phyloP scores from a whole-genome alignment of 2,113 vertebrate species.

The Apodemus sylvaticus region DNA sequence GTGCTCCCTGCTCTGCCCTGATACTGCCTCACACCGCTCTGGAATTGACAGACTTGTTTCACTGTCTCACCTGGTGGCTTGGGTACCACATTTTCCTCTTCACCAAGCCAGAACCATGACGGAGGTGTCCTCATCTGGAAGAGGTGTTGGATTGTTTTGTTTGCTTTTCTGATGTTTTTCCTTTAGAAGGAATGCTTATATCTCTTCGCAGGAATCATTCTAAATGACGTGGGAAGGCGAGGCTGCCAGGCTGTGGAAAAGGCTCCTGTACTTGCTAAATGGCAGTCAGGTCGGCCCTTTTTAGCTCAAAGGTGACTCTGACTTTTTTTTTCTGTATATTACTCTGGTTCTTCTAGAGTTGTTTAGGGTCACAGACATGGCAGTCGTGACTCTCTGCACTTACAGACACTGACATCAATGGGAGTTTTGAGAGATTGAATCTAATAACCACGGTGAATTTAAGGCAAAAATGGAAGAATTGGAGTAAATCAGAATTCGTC shows the following conservation, averaged over 20 bases:
- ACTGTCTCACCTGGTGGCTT: not conserved
- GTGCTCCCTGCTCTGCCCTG: not conserved
- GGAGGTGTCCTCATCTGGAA: not conserved
- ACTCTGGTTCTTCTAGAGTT: not conserved
- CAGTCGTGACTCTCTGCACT: not conserved
- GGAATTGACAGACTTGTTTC: not conserved
- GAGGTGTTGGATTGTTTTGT: not conserved
- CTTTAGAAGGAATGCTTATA: not conserved
- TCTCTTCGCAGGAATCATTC: not conserved
- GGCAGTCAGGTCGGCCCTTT: not conserved
- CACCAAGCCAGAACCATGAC: not conserved
- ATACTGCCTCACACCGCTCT: not conserved
- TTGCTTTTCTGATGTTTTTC: not conserved
- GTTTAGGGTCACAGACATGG: not conserved
- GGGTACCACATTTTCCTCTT: not conserved
- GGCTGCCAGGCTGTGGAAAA: not conserved
- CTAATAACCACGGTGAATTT: not conserved
- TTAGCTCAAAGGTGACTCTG: not conserved
- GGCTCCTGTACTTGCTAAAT: not conserved
- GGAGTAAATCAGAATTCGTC: not conserved
- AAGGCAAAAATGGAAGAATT: not conserved
- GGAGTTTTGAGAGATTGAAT: not conserved
- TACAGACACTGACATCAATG: not conserved
- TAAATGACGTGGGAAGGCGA: not conserved
- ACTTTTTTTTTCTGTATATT: not conserved